Base-by-base conservation (phyloP, 2,113 vertebrate species). In the Tonatia bakeri region DNA sequence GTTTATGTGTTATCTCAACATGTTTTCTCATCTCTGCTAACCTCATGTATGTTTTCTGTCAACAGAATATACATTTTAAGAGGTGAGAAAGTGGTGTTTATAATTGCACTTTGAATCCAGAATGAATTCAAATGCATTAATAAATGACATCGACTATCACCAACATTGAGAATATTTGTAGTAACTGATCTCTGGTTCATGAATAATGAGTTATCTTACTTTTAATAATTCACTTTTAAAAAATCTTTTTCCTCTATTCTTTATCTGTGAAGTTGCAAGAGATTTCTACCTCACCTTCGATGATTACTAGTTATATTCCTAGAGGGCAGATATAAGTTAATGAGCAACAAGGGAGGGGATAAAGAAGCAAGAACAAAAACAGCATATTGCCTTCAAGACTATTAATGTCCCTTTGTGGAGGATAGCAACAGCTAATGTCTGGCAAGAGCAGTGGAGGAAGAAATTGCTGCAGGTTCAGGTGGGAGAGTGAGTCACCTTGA, bases 381-480 rank as follows among this genome's bases (percentile, higher is more conserved):
- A 97, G 95, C 97, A 96, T 94, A 97, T 97, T 98, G 97, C 96
- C 95, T 97, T 96, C 96, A 97, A 96, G 96, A 98, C 96, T 98
- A 97, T 98, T 98, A 97, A 97, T 91, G 93, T 95, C 94, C 92
- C 91, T 97, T 96, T 97, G 97, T 96, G 97, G 96, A 98, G 96
- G 95, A 96, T 96, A 96, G 96, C 96, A 97, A 97, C 96, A 97
- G 94, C 91, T 97, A 98, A 98, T 98, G 97, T 98, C 94, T 97
- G 94, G 97, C 97, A 97, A 96, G 97, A 98, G 97, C 97, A 97
- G 96, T 97, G 96, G 97, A 98, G 97, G 97, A 94, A 98, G 97
- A 98, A 98, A 98, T 98, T 97, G 96, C 96, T 94, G 90, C 91
- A 91, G 85, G 97, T 98, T 97, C 96, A 91, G 97, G 97, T 97